Evolutionary conservation across 2,888 invertebrate species (phyloP).

Genomic region (Xestia rhomboidea): DNA sequence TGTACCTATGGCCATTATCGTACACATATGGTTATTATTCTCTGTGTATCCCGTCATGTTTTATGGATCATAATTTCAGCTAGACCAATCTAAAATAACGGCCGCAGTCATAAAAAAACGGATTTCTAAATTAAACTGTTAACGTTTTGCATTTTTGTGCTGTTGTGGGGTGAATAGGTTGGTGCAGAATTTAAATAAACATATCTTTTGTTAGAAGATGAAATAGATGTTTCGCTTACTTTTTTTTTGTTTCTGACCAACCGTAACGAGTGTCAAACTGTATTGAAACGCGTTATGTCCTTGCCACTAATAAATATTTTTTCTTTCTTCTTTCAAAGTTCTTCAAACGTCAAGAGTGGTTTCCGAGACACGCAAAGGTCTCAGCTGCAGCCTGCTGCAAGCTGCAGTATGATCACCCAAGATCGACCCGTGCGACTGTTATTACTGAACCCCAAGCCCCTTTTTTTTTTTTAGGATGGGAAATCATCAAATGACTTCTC

Average conservation of each 20-base stretch:
- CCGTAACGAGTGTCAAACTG: neutral
- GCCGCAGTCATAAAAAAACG: conserved; percentile 15
- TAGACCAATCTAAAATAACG: conserved; percentile 39
- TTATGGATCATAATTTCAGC: conserved; percentile 43
- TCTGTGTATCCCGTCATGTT: conserved; percentile 25
- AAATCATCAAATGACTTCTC: too few relatives aligned
- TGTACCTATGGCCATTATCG: conserved; percentile 5
- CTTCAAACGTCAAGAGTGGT: neutral
- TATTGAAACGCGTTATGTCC: too few relatives aligned
- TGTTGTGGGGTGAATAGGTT: neutral
- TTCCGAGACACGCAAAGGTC: neutral
- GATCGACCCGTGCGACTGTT: neutral
- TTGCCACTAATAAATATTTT: too few relatives aligned
- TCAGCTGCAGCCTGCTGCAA: too few relatives aligned
- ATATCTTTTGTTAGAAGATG: too few relatives aligned
- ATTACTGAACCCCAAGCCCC: neutral
- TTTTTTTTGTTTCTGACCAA: neutral
- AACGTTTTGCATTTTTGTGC: neutral
- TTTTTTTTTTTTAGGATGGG: too few relatives aligned
- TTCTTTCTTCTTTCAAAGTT: neutral
- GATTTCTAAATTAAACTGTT: conserved; percentile 15
- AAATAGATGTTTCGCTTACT: too few relatives aligned
- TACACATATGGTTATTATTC: conserved; percentile 23
- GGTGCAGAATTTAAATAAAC: too few relatives aligned
- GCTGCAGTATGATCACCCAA: neutral